Evolutionary conservation across 1,140 invertebrate genomes (phyloP).

Genomic region (Orius laevigatus): DNA sequence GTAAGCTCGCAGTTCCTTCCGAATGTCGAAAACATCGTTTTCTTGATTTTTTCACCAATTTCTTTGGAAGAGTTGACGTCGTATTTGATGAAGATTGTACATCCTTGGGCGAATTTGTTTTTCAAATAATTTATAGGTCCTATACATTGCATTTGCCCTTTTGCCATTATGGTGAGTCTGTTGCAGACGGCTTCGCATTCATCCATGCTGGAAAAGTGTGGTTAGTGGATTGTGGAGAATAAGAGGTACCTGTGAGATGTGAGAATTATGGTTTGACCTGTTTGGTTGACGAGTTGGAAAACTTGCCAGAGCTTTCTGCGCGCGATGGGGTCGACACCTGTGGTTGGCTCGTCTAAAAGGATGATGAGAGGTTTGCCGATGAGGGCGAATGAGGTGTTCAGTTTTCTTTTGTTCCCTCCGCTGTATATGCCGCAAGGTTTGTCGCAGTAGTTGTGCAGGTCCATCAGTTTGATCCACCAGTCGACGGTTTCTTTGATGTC

Average conservation of each 20-base stretch:
- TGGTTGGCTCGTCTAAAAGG: slow-evolving; percentile 73
- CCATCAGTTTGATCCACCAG: slow-evolving; percentile 34
- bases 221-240: not conserved
- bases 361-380: slow-evolving; percentile 78
- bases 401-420: slow-evolving; percentile 87
- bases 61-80: not conserved
- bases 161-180: slow-evolving; percentile 73
- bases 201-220: slow-evolving; percentile 17
- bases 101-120: slow-evolving; percentile 29
- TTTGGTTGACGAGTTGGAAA: slow-evolving; percentile 41
- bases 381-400: slow-evolving; percentile 85
- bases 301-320: slow-evolving; percentile 59
- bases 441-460: slow-evolving; percentile 18
- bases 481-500: slow-evolving; percentile 34
- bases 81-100: slow-evolving; percentile 30
- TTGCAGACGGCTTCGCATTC: slow-evolving; percentile 71
- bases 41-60: not conserved
- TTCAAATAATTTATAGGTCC: slow-evolving; percentile 32
- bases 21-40: not conserved
- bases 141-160: slow-evolving; percentile 41
- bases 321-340: slow-evolving; percentile 62
- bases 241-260: slow-evolving; percentile 47
- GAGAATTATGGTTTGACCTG: slow-evolving; percentile 47
- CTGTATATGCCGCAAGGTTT: slow-evolving; percentile 30
- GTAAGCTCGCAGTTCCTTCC: slow-evolving; percentile 11